phyloP scores from a whole-genome alignment of 2,888 invertebrate species.

The Athripsodes cinereus region DNA sequence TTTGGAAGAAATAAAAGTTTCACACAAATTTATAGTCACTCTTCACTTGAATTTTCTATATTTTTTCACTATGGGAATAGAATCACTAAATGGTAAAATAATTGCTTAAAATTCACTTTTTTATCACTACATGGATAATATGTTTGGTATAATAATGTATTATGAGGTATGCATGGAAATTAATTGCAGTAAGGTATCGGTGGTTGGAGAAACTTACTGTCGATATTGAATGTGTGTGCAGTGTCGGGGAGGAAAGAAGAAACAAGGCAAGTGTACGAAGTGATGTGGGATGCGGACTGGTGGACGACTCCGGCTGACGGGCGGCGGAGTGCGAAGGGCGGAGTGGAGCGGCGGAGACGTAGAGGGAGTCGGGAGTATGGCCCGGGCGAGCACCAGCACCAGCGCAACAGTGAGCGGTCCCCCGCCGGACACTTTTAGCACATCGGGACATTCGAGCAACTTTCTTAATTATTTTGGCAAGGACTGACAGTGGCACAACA shows the following conservation, averaged over 20 bases:
- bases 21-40: too few species aligned
- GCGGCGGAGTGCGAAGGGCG: slow-evolving; percentile 30
- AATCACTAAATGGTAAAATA: too few species aligned
- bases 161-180: too few species aligned
- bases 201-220: slow-evolving; percentile 29
- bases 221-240: slow-evolving; percentile 36
- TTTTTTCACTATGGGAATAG: too few species aligned
- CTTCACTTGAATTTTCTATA: too few species aligned
- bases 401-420: slow-evolving; percentile 39
- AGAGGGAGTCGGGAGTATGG: slow-evolving; percentile 41
- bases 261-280: slow-evolving; percentile 36
- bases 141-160: too few species aligned
- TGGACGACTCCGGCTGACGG: too few species aligned
- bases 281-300: neutral
- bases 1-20: too few species aligned
- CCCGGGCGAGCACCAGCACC: slow-evolving; percentile 47
- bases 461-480: slow-evolving; percentile 78
- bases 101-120: too few species aligned
- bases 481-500: slow-evolving; percentile 53
- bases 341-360: slow-evolving; percentile 39
- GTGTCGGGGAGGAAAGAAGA: slow-evolving; percentile 49
- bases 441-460: slow-evolving; percentile 55
- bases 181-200: neutral
- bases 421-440: slow-evolving; percentile 58
- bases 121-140: too few species aligned